phyloP scores from a whole-genome alignment of 2,797 vertebrate species.

The Poecilia velifera region DNA sequence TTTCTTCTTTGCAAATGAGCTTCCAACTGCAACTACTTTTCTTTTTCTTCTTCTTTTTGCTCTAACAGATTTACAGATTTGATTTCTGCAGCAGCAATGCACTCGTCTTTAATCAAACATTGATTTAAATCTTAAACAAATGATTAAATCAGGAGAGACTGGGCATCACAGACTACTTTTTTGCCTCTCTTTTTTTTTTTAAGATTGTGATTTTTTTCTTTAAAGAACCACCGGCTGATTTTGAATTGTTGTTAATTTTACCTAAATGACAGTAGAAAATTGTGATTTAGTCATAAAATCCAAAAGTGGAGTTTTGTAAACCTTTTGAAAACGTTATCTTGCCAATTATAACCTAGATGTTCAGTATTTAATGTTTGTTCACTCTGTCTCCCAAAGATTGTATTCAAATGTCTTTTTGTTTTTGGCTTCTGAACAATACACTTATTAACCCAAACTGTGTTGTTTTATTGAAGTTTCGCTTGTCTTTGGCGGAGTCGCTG shows the following conservation, averaged over 20 bases:
- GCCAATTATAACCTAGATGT: not conserved
- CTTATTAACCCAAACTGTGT: slow-evolving; percentile 16
- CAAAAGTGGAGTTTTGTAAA: not conserved
- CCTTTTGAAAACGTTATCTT: not conserved
- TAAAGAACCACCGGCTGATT: not conserved
- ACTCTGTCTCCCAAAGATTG: slow-evolving; percentile 11
- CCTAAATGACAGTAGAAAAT: not conserved
- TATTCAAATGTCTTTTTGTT: slow-evolving; percentile 13
- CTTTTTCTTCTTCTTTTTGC: not conserved
- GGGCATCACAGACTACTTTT: not conserved
- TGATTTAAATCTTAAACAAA: slow-evolving; percentile 31
- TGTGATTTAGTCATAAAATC: not conserved
- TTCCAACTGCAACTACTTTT: slow-evolving; percentile 12
- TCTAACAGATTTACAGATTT: slow-evolving; percentile 26
- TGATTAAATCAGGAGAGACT: not conserved
- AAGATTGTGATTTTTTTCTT: not conserved
- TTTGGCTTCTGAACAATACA: slow-evolving; percentile 30
- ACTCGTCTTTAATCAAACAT: slow-evolving; percentile 17
- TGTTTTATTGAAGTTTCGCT: not conserved
- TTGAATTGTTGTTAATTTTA: not conserved
- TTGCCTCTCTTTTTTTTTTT: not conserved
- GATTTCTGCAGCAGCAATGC: slow-evolving; percentile 23
- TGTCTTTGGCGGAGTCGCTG: not conserved
- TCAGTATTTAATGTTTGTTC: not conserved
- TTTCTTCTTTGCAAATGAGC: slow-evolving; percentile 27